Evolutionary conservation across 1,140 invertebrate genomes (phyloP).

Genomic region (Sarcophaga peregrina): DNA sequence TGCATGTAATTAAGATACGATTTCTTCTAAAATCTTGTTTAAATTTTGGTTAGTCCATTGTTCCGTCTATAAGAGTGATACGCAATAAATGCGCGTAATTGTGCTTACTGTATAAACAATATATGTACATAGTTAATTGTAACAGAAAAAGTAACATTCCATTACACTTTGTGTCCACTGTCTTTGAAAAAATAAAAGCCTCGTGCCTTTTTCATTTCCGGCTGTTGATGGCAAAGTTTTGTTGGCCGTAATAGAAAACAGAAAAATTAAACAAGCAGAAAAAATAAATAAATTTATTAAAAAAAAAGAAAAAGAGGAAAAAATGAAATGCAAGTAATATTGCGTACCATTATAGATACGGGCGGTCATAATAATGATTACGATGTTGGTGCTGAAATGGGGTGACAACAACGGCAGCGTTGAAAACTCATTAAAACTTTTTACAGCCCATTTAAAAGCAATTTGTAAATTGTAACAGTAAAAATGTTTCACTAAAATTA

Average conservation of each 20-base stretch:
- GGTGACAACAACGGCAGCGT: slow-evolving; percentile 1
- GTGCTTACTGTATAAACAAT: too few relatives aligned
- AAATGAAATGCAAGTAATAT: neutral
- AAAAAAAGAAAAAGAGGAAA: slow-evolving; percentile 1
- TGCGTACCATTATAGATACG: slow-evolving; percentile 27
- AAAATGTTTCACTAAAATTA: neutral
- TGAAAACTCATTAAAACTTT: slow-evolving; percentile 49
- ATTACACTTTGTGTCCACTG: neutral
- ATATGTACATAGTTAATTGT: neutral
- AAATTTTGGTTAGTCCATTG: too few relatives aligned
- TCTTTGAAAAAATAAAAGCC: neutral
- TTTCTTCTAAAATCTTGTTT: too few relatives aligned
- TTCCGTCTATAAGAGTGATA: too few relatives aligned
- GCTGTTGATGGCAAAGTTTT: slow-evolving; percentile 31
- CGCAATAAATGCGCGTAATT: too few relatives aligned
- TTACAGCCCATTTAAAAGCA: slow-evolving; percentile 47
- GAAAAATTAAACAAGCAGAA: slow-evolving; percentile 21
- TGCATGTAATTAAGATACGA: too few relatives aligned
- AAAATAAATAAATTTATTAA: slow-evolving; percentile 29
- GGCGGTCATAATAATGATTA: slow-evolving; percentile 3
- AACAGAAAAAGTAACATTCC: neutral
- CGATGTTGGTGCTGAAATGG: neutral
- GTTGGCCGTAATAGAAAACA: slow-evolving; percentile 26
- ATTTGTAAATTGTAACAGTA: slow-evolving; percentile 41
- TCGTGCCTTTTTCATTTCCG: slow-evolving; percentile 28